phyloP scores from a whole-genome alignment of 2,888 invertebrate species.

The Schizaphis graminum region DNA sequence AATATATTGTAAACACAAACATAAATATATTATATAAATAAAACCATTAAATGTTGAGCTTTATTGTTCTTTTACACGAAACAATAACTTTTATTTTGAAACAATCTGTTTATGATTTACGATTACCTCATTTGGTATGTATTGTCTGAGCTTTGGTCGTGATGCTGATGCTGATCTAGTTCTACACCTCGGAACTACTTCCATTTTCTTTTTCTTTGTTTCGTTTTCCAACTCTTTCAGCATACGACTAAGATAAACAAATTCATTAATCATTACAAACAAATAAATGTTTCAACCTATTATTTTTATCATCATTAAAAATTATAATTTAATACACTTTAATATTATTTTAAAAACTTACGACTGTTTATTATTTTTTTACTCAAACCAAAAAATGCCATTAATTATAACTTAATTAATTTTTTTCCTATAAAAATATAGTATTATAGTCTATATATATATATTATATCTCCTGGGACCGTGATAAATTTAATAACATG shows the following conservation, averaged over 20 bases:
- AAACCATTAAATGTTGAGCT: not conserved
- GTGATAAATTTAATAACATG: not conserved
- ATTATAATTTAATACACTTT: not conserved
- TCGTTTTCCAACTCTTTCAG: slow-evolving; percentile 63
- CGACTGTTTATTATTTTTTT: not conserved
- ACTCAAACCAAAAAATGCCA: not conserved
- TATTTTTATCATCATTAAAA: not conserved
- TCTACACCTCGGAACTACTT: slow-evolving; percentile 15
- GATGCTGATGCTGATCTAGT: slow-evolving; percentile 46
- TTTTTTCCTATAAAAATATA: not conserved
- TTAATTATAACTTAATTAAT: not conserved
- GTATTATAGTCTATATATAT: not conserved
- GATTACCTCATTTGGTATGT: slow-evolving; percentile 57
- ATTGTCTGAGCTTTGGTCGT: slow-evolving; percentile 54
- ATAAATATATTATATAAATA: not conserved
- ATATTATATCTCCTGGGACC: not conserved
- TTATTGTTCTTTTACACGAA: not conserved
- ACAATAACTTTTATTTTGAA: not conserved
- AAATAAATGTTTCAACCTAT: not conserved
- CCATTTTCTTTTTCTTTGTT: slow-evolving; percentile 52
- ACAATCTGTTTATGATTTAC: not conserved
- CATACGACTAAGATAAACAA: slow-evolving; percentile 51
- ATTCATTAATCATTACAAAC: not conserved
- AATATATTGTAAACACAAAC: not conserved
- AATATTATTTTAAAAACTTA: not conserved